Evolutionary conservation across 2,113 vertebrate species (phyloP).

Genomic region (Marmota flaviventris): DNA sequence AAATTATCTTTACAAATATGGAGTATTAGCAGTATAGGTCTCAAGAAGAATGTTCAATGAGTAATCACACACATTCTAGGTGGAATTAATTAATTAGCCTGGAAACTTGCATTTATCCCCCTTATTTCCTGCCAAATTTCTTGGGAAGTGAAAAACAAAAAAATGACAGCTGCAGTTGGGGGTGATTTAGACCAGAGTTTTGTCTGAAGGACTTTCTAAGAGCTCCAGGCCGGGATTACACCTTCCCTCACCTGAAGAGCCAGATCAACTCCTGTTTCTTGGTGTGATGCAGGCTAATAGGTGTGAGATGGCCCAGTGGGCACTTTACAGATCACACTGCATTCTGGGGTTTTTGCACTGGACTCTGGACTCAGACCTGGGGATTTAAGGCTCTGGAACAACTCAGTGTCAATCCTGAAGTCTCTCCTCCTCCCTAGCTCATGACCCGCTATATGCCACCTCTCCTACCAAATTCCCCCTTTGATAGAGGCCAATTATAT

Average conservation of each 20-base stretch:
- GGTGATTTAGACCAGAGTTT: neutral
- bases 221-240: neutral
- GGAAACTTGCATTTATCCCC: conserved; percentile 6
- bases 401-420: fast-evolving
- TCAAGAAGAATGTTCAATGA: conserved; percentile 60
- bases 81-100: conserved; percentile 43
- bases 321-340: neutral
- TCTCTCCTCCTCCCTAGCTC: neutral
- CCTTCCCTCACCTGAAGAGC: neutral
- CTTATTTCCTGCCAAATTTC: neutral
- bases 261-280: neutral
- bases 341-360: neutral
- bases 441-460: fast-evolving
- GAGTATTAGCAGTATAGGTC: conserved; percentile 12
- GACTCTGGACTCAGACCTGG: neutral
- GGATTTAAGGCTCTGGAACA: neutral
- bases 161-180: neutral
- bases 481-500: neutral
- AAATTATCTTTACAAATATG: conserved; percentile 24
- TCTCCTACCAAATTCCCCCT: neutral
- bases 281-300: neutral
- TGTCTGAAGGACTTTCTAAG: neutral
- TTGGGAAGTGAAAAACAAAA: conserved; percentile 29
- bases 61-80: neutral
- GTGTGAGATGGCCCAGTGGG: neutral